A percentile compares a stretch with the other conserved stretches of the same genome.
Conservation (phyloP, 2,797 vertebrate genomes). For the Decapterus maruadsi region DNA sequence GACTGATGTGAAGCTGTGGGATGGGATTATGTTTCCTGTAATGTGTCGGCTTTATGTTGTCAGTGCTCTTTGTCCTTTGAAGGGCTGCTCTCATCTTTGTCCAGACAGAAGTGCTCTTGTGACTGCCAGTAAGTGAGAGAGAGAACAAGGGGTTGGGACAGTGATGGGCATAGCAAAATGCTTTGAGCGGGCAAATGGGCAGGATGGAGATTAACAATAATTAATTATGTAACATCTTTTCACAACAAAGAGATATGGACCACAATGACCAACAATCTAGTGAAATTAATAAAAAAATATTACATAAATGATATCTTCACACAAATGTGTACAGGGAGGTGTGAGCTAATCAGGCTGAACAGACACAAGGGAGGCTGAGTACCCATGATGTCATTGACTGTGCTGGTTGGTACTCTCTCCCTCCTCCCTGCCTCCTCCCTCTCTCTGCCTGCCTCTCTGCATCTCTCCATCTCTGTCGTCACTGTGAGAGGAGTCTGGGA, state of each 20-base stretch:
- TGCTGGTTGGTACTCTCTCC: constrained; percentile 82
- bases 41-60: constrained; percentile 30
- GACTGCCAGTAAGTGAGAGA: constrained; percentile 24
- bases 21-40: constrained; percentile 10
- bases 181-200: not conserved
- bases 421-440: constrained; percentile 32
- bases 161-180: not conserved
- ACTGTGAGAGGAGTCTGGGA: constrained; percentile 56
- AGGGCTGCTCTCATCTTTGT: constrained; percentile 47
- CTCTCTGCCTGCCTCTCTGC: constrained; percentile 42
- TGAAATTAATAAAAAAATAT: not conserved
- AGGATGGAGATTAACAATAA: not conserved
- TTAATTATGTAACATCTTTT: not conserved
- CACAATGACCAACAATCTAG: too few species aligned
- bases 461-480: constrained; percentile 61
- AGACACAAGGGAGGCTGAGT: constrained; percentile 58
- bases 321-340: constrained; percentile 11
- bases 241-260: not conserved
- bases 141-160: not conserved
- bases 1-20: not conserved
- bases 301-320: not conserved
- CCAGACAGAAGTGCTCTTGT: constrained; percentile 69
- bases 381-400: constrained; percentile 83
- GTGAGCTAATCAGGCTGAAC: constrained; percentile 38
- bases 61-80: constrained; percentile 53